Evolutionary conservation across 2,113 vertebrate genomes (phyloP), one percentile per base, ranked within the genome.

Genomic region (Solea solea): DNA sequence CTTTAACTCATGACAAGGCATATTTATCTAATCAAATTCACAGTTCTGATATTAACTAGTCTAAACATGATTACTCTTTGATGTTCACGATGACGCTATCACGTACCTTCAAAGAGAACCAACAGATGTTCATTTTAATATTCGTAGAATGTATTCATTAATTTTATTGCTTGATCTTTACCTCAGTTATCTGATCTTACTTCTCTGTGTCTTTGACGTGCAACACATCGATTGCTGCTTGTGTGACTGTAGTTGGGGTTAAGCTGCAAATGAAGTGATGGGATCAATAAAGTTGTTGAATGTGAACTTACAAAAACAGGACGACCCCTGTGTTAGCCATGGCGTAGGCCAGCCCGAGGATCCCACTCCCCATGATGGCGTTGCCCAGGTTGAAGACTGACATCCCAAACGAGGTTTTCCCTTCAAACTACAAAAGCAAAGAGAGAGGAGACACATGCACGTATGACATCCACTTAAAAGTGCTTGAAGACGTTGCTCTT

Each of bases 291-390:
- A 34, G 34, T 34, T 34, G 34, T 34, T 34, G 34, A 34, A 5
- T 16, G 46, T 51, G 8, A 14, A 96, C 98, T 98, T 90, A 99
- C 98, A 99, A 90, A 88, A 99, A 99, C 67, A 99, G 94, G 88
- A 99, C 66, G 74, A 99, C 92, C 63, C 98, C 98, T 0, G 98
- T 97, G 86, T 99, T 99, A 77, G 98, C 97, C 98, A 99, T 98
- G 82, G 97, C 97, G 0, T 97, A 99, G 0, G 97, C 96, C 62
- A 99, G 91, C 51, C 97, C 97, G 52, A 99, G 94, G 88, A 99
- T 99, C 65, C 97, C 98, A 1, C 97, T 99, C 77, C 97, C 98
- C 98, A 99, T 99, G 91, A 99, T 99, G 71, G 98, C 98, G 0
- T 99, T 99, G 81, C 97, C 97, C 86, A 99, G 92, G 90, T 99